Evolutionary conservation across 2,888 invertebrate species (phyloP), one percentile per base, ranked within the genome.

Genomic region (Scaptomyza cyrtandrae): DNA sequence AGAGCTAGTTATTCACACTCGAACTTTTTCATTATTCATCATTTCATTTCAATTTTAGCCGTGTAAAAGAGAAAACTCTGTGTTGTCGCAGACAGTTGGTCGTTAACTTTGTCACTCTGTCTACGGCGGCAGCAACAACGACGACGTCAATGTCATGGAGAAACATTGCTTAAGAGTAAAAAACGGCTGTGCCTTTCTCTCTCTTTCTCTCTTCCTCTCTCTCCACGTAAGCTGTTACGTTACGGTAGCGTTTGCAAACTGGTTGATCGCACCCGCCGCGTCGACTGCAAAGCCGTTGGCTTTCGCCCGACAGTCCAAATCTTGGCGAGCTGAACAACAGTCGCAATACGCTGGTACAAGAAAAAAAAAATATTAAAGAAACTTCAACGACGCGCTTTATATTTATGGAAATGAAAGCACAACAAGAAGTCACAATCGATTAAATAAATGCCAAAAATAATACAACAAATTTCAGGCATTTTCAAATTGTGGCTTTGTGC

Each of bases 221-320:
- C 67, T 56, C 78, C 57, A 45, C 64, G 64, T 65, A 14, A 48
- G 53, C 29, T 78, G 75, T 80, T 78, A 80, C 83, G 83, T 78
- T 75, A 54, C 62, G 60, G 61, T 62, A 70, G 50, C 53, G 50
- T 52, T 24, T 14, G 58, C 63, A 71, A 84, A 87, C 83, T 84
- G 86, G 83, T 87, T 83, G 86, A 84, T 85, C 75, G 86, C 82
- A 87, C 85, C 87, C 78, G 85, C 85, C 63, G 67, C 65, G 61
- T 58, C 53, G 33, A 64, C 63, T 27, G 45, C 48, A 19, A 37
- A 62, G 66, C 67, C 58, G 72, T 64, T 86, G 86, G 88, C 88
- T 84, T 88, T 84, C 79, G 78, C 79, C 65, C 79, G 84, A 67
- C 88, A 87, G 87, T 87, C 67, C 50, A 68, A 79, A 62, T 82